These are phyloP conservation scores for Euleptes europaea DNA, from an alignment of 2,113 vertebrate species.

Conservation along the genomic window DNA sequence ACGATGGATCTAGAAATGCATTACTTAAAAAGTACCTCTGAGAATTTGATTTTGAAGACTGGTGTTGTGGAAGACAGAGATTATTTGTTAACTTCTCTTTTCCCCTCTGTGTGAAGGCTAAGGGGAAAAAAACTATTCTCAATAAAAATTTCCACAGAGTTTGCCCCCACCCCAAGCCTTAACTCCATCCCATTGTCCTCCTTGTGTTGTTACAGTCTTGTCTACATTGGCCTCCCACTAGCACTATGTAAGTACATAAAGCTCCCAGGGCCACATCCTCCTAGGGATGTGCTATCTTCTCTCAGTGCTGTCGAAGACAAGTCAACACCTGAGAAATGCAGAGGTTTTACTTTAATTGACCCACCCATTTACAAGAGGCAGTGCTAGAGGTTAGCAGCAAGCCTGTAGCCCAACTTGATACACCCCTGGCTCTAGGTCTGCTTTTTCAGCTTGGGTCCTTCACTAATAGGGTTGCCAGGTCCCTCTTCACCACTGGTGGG, in stretches of 20 bases:
- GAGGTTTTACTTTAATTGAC: too few relatives aligned
- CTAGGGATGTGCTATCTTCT: too few relatives aligned
- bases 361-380: too few relatives aligned
- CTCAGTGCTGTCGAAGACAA: too few relatives aligned
- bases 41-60: not conserved
- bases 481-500: too few relatives aligned
- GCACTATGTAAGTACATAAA: not conserved
- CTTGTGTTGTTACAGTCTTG: not conserved
- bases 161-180: not conserved
- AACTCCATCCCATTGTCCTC: not conserved
- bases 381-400: too few relatives aligned
- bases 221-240: too few relatives aligned
- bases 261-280: not conserved
- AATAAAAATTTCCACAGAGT: not conserved
- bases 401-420: too few relatives aligned
- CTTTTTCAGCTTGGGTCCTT: too few relatives aligned
- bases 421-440: too few relatives aligned
- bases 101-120: not conserved
- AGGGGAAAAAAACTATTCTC: not conserved
- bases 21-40: not conserved
- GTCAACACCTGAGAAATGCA: too few relatives aligned
- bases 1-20: not conserved
- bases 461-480: too few relatives aligned
- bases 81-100: not conserved
- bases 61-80: not conserved